These are phyloP conservation scores for Thomomys bottae DNA, from an alignment of 2,113 vertebrate species.

Conservation along the genomic window DNA sequence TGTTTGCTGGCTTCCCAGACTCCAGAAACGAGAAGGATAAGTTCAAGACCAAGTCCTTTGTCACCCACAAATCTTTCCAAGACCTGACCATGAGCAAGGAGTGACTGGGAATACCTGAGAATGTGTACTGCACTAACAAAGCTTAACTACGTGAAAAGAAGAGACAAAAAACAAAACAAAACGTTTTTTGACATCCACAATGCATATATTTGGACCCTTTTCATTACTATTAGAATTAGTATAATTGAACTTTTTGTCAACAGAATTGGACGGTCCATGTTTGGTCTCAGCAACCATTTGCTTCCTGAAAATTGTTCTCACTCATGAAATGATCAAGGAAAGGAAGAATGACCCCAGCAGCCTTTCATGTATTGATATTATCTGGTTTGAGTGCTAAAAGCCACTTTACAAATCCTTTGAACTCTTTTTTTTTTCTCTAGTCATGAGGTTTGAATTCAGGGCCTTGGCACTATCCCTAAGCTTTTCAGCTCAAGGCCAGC, in stretches of 20 bases:
- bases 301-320: not conserved
- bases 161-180: not conserved
- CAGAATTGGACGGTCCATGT: not conserved
- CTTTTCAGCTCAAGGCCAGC: no score
- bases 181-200: not conserved
- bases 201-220: no score
- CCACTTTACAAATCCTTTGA: not conserved
- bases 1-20: conserved; percentile 77
- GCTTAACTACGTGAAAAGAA: conserved; percentile 49
- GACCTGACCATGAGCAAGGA: conserved; percentile 51
- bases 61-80: conserved; percentile 37
- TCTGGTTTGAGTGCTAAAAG: not conserved
- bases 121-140: conserved; percentile 76
- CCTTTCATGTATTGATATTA: not conserved
- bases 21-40: conserved; percentile 82
- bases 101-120: conserved; percentile 54
- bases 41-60: conserved; percentile 40
- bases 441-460: no score
- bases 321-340: not conserved
- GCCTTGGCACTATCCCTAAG: no score
- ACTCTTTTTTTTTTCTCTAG: no score
- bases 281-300: not conserved
- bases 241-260: not conserved
- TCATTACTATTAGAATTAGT: not conserved
- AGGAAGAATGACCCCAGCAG: not conserved